Evolutionary conservation across 2,113 vertebrate genomes (phyloP), one percentile per base, ranked within the genome.

Genomic region (Thunnus thynnus): DNA sequence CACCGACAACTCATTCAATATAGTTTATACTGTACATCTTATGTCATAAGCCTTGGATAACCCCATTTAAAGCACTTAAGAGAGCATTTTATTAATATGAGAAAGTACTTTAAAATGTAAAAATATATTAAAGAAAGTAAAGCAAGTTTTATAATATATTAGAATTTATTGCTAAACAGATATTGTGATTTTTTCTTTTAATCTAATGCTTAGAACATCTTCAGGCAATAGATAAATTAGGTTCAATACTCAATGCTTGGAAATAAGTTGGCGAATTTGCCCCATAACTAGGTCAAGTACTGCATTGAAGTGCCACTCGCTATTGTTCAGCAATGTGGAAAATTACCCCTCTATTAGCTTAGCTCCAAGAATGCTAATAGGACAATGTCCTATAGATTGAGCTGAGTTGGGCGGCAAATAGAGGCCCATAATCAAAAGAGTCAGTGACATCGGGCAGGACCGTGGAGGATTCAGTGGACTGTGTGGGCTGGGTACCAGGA

Each of bases 381-480:
- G 44, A 92, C 91, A 93, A 91, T 72, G 88, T 73, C 67, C 84
- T 86, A 88, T 67, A 92, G 78, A 92, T 84, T 0, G 44, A 81
- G 65, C 63, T 16, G 63, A 78, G 77, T 83, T 7, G 27, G 44
- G 46, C n/a, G 17, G 69, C 65, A 78, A 79, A 69, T n/a, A 54
- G 61, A 79, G 25, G 47, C 71, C 61, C 56, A 74, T 67, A 87
- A 83, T 89, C 74, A 90, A 91, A 91, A 77, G 73, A 76, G 51
- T 41, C 58, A 47, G 67, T 93, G 91, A 93, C 84, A 91, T 93
- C 89, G 94, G 72, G 54, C 54, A 60, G 72, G 71, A 66, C 83
- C 32, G 16, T n/a, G 17, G 55, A 82, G 76, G 48, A 60, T 70
- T 78, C 68, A 46, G 55, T 78, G 52, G 85, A 85, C 57, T 73